A percentile compares a stretch with the other conserved stretches of the same genome.
phyloP scores from a whole-genome alignment of 2,888 invertebrate species.

The Theristus sp. region DNA sequence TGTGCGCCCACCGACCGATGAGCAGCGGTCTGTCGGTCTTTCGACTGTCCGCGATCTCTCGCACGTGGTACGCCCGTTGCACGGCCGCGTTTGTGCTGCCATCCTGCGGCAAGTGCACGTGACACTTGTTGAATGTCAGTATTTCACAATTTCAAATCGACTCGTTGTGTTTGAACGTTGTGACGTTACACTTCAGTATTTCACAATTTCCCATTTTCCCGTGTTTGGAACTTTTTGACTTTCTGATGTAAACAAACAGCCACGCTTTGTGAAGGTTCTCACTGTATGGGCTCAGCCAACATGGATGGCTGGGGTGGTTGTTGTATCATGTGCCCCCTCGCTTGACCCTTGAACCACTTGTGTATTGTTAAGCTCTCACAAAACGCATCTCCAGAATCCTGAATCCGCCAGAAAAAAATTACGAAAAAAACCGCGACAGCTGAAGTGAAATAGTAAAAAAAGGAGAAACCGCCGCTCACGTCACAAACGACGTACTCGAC shows the following conservation, averaged over 20 bases:
- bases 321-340: too few relatives aligned
- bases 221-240: not conserved
- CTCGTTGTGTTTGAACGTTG: not conserved
- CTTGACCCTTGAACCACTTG: too few relatives aligned
- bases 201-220: not conserved
- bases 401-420: too few relatives aligned
- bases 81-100: conserved; percentile 53
- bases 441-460: too few relatives aligned
- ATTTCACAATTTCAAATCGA: not conserved
- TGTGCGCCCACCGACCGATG: conserved; percentile 34
- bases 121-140: too few relatives aligned
- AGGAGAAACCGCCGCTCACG: conserved; percentile 25
- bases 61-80: conserved; percentile 80
- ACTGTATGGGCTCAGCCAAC: too few relatives aligned
- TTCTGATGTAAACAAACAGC: too few relatives aligned
- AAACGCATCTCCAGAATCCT: not conserved
- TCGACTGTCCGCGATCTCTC: conserved; percentile 71
- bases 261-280: not conserved
- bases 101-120: conserved; percentile 37
- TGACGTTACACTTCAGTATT: not conserved
- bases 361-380: too few relatives aligned
- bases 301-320: too few relatives aligned
- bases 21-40: conserved; percentile 35
- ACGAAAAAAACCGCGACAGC: too few relatives aligned
- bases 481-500: conserved; percentile 86